phyloP scores from a whole-genome alignment of 2,888 invertebrate species.

The Spodoptera littoralis region DNA sequence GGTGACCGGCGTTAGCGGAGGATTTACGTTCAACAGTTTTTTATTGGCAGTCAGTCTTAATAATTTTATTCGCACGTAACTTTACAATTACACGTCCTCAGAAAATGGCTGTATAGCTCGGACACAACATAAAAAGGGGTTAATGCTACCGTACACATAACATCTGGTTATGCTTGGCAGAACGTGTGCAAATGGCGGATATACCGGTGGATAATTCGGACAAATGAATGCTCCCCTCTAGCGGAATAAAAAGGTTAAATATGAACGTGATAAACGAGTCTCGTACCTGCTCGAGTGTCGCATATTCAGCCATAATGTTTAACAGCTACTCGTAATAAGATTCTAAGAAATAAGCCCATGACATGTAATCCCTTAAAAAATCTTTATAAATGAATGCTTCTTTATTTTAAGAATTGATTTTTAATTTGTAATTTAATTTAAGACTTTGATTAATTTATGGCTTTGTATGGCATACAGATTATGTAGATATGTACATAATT shows the following conservation, averaged over 20 bases:
- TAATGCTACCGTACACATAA: conserved; percentile 38
- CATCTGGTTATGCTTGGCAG: conserved; percentile 47
- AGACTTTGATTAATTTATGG: not conserved
- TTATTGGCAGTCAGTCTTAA: not conserved
- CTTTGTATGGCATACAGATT: too few species aligned
- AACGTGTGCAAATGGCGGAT: conserved; percentile 43
- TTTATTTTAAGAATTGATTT: too few species aligned
- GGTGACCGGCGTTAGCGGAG: too few species aligned
- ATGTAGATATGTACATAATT: not conserved
- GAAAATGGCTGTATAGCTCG: conserved; percentile 13
- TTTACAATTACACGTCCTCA: not conserved
- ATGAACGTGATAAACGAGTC: conserved; percentile 34
- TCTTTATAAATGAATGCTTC: too few species aligned
- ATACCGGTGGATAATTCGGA: conserved; percentile 53
- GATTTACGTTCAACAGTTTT: too few species aligned
- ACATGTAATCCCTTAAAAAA: too few species aligned
- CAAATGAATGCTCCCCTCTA: conserved; percentile 52
- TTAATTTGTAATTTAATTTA: too few species aligned
- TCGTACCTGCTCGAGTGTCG: conserved; percentile 3
- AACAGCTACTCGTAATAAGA: conserved; percentile 2
- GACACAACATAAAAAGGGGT: conserved; percentile 29
- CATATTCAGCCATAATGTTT: conserved; percentile 7
- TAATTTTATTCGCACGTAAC: not conserved
- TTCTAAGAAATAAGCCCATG: too few species aligned
- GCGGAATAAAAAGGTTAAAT: conserved; percentile 42